These are phyloP conservation scores for Rhinella marina DNA, from an alignment of 2,797 vertebrate species.

Conservation along the genomic window DNA sequence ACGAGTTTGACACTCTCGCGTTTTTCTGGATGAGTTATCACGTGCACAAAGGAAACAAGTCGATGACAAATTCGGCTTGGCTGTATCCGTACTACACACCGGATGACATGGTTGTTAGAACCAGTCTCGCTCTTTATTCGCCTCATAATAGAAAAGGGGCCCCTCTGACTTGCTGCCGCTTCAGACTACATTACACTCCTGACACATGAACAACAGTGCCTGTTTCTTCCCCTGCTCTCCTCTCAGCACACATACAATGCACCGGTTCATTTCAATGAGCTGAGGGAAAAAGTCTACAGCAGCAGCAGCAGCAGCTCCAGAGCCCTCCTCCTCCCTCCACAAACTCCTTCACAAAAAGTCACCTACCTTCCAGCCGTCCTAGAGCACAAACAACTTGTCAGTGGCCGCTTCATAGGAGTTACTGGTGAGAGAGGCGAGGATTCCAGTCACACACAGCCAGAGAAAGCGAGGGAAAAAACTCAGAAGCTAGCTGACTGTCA, in stretches of 20 bases:
- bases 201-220: conserved; percentile 81
- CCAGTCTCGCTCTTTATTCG: conserved; percentile 78
- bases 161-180: conserved; percentile 81
- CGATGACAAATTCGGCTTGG: background rate
- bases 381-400: conserved; percentile 87
- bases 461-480: conserved; percentile 83
- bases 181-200: conserved; percentile 88
- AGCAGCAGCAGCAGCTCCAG: conserved; percentile 64
- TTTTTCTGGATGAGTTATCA: background rate
- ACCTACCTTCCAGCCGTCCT: conserved; percentile 95
- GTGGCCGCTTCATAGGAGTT: conserved; percentile 91
- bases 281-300: conserved; percentile 79
- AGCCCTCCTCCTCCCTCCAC: conserved; percentile 73
- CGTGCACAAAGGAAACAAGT: conserved; percentile 8
- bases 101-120: conserved; percentile 83
- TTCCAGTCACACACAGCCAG: conserved; percentile 86
- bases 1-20: background rate
- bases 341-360: conserved; percentile 79
- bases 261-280: conserved; percentile 78
- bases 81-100: conserved; percentile 73
- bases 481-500: conserved; percentile 94
- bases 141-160: conserved; percentile 77
- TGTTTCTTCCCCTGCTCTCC: conserved; percentile 75
- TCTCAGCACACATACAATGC: conserved; percentile 80
- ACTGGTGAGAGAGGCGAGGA: conserved; percentile 83